Conservation (phyloP, 2,797 vertebrate species). For the Spea hammondii region DNA sequence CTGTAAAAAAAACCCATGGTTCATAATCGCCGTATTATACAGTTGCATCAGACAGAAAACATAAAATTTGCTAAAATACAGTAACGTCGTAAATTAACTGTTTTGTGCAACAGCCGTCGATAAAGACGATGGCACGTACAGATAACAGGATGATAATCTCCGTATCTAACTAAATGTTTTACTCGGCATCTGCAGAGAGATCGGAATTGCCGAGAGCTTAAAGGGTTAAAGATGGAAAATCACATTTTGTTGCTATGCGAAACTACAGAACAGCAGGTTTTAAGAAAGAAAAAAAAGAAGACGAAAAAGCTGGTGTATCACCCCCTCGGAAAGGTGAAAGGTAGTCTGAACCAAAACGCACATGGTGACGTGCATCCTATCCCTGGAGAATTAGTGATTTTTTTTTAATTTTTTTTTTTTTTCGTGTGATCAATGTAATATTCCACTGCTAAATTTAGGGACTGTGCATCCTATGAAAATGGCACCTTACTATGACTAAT, state of each 20-base stretch:
- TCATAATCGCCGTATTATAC: too few relatives aligned
- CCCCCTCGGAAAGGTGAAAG: conserved; percentile 66
- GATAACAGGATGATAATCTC: conserved; percentile 5
- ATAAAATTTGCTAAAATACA: background rate
- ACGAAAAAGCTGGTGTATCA: conserved; percentile 59
- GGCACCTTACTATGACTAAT: conserved; percentile 72
- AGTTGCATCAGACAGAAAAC: too few relatives aligned
- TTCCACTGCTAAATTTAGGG: conserved; percentile 75
- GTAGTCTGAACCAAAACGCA: conserved; percentile 66
- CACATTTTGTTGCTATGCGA: conserved; percentile 68
- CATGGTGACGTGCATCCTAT: conserved; percentile 63
- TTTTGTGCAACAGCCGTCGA: background rate
- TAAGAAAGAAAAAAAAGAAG: conserved; percentile 53
- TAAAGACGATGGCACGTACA: background rate
- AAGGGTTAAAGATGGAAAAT: conserved; percentile 67
- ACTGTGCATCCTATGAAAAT: conserved; percentile 67
- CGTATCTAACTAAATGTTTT: conserved; percentile 17
- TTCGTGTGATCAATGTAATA: conserved; percentile 71
- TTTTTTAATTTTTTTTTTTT: conserved; percentile 46
- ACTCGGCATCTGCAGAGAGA: background rate
- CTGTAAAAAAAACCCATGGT: too few relatives aligned
- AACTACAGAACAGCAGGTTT: conserved; percentile 56
- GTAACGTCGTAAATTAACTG: background rate
- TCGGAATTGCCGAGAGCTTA: conserved; percentile 30
- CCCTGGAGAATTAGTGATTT: conserved; percentile 68